Evolutionary conservation across 2,888 invertebrate species (phyloP).

Genomic region (Pherbina coryleti): DNA sequence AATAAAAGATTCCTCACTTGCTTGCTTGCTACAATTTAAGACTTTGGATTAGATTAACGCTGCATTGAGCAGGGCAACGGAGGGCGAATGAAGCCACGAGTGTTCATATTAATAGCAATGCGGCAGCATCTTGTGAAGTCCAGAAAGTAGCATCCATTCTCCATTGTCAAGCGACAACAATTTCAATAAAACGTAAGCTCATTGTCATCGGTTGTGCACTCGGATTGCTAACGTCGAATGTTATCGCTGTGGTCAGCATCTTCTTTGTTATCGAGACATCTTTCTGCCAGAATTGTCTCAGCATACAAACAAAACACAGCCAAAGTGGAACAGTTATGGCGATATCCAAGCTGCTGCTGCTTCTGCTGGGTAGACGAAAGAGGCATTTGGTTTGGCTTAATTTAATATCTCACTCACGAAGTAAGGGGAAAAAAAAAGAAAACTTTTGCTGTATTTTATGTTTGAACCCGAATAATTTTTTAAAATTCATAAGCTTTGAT

Average conservation of each 20-base stretch:
- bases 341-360: no score
- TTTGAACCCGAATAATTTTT: not conserved
- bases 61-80: not conserved
- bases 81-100: not conserved
- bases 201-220: constrained; percentile 17
- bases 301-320: not conserved
- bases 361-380: no score
- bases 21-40: not conserved
- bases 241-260: constrained; percentile 57
- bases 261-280: constrained; percentile 54
- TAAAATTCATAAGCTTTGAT: constrained; percentile 10
- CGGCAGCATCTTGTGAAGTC: not conserved
- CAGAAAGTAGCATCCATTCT: not conserved
- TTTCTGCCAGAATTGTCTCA: not conserved
- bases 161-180: constrained; percentile 31
- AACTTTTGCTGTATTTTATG: no score
- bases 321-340: not conserved
- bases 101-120: constrained; percentile 9
- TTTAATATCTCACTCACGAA: no score
- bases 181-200: constrained; percentile 24
- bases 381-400: no score
- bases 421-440: no score
- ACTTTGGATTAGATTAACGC: constrained; percentile 1
- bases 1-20: constrained; percentile 21
- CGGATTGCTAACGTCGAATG: constrained; percentile 23